These are phyloP conservation scores for Euwallacea similis DNA, from an alignment of 1,140 invertebrate species.

Conservation along the genomic window DNA sequence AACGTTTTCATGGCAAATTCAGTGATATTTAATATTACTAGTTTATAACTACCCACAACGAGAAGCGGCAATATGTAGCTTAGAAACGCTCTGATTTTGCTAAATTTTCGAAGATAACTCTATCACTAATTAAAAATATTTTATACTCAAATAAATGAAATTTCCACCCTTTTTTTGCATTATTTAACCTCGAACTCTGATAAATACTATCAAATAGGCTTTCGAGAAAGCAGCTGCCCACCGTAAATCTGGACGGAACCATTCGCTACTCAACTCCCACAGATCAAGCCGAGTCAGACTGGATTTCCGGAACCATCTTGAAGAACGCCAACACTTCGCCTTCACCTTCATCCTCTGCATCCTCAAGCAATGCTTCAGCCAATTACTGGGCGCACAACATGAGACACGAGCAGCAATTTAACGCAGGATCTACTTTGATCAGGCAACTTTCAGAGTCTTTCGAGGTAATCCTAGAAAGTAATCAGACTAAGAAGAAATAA, in stretches of 20 bases:
- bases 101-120: no score
- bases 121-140: no score
- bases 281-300: constrained; percentile 48
- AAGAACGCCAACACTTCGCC: constrained; percentile 22
- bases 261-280: constrained; percentile 48
- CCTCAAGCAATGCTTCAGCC: constrained; percentile 35
- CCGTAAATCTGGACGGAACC: constrained; percentile 47
- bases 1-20: no score
- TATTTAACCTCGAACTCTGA: no score
- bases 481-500: no score
- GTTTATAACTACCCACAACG: no score
- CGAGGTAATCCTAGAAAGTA: constrained; percentile 6
- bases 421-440: constrained; percentile 21
- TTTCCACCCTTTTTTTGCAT: no score
- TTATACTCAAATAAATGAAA: no score
- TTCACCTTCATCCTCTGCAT: constrained; percentile 41
- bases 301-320: constrained; percentile 36
- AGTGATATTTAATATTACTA: no score
- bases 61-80: no score
- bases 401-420: constrained; percentile 36
- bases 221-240: constrained; percentile 50
- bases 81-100: no score
- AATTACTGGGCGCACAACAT: constrained; percentile 49
- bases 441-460: constrained; percentile 18
- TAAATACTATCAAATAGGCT: constrained; percentile 36